Percentiles rank a stretch among this genome's conserved stretches.
These are phyloP conservation scores for Tinea pellionella DNA, from an alignment of 2,888 invertebrate genomes.

Conservation along the genomic window DNA sequence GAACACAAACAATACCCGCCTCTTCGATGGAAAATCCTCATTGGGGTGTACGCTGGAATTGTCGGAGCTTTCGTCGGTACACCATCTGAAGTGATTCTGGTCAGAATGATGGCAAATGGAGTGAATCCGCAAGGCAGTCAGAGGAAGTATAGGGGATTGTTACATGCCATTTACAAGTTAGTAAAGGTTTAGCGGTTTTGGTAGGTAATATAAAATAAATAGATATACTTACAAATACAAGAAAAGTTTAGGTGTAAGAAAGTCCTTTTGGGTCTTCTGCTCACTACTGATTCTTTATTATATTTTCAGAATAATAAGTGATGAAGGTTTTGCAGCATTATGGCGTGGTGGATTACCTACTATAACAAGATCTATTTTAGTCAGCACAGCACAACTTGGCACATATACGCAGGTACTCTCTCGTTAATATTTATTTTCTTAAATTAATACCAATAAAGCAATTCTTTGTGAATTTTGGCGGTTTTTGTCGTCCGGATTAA, in stretches of 20 bases:
- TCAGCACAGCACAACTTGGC: constrained; percentile 96
- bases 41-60: constrained; percentile 87
- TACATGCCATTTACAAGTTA: background rate
- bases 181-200: too few relatives aligned
- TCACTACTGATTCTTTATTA: too few relatives aligned
- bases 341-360: constrained; percentile 91
- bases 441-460: too few relatives aligned
- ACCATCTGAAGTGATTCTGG: constrained; percentile 93
- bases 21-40: constrained; percentile 78
- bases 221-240: too few relatives aligned
- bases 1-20: constrained; percentile 69
- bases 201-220: too few relatives aligned
- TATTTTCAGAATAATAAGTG: constrained; percentile 24
- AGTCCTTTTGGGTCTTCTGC: too few relatives aligned
- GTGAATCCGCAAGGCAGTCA: constrained; percentile 35
- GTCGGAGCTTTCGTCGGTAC: constrained; percentile 92
- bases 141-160: background rate
- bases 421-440: too few relatives aligned
- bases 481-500: background rate
- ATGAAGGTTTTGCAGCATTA: constrained; percentile 76
- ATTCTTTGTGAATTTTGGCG: background rate
- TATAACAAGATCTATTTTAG: constrained; percentile 92
- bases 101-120: constrained; percentile 97
- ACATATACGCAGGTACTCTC: constrained; percentile 85
- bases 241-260: too few relatives aligned